Evolutionary conservation across 2,797 vertebrate genomes (phyloP).

Genomic region (Manis javanica): DNA sequence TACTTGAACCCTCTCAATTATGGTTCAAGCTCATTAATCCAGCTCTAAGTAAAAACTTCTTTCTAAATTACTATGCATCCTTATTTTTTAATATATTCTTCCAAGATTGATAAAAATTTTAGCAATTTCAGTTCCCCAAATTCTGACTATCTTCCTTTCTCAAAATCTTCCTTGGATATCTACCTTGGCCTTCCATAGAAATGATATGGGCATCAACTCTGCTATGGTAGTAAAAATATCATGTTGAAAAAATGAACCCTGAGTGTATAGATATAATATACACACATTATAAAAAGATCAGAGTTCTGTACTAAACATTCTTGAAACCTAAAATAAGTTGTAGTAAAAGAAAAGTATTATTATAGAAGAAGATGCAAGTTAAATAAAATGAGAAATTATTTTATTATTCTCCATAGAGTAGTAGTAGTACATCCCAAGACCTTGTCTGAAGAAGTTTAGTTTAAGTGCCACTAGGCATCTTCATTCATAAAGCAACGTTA

Average conservation of each 20-base stretch:
- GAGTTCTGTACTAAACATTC: not conserved
- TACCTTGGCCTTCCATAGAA: not conserved
- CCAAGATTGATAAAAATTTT: not conserved
- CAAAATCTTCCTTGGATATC: not conserved
- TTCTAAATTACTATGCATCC: not conserved
- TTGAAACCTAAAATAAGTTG: not conserved
- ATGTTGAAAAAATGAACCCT: not conserved
- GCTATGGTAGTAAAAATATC: not conserved
- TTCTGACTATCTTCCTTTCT: not conserved
- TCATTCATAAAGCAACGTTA: not conserved
- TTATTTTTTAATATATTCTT: not conserved
- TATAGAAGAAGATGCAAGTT: not conserved
- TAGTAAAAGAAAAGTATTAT: not conserved
- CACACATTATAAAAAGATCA: not conserved
- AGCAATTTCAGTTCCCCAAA: not conserved
- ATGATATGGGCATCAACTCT: not conserved
- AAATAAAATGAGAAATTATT: not conserved
- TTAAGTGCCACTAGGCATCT: not conserved
- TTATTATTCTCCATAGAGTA: not conserved
- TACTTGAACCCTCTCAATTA: not conserved
- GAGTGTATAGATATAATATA: not conserved
- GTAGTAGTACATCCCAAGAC: not conserved
- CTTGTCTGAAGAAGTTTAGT: not conserved
- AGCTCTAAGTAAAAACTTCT: not conserved
- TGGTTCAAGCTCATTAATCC: not conserved